A percentile compares a stretch with the other conserved stretches of the same genome.
Conservation (phyloP, 2,113 vertebrate species). For the Halcyon senegalensis region DNA sequence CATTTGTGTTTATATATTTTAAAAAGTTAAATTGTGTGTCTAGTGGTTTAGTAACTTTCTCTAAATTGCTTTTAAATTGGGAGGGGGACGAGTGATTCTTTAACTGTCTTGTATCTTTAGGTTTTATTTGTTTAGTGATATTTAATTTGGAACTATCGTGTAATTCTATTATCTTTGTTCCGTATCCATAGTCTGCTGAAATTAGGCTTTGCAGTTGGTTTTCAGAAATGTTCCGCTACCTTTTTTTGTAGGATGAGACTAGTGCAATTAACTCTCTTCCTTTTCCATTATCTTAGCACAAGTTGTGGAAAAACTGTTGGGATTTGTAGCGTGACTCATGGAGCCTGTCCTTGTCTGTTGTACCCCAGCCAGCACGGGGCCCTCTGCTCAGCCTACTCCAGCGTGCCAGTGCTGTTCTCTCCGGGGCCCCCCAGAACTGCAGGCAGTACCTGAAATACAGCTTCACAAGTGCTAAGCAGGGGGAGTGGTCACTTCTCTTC, state of each 20-base stretch:
- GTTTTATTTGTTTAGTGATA: slow-evolving; percentile 2
- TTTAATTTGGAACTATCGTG: neutral
- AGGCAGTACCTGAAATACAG: accelerated
- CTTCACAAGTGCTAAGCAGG: neutral
- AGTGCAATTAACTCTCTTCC: neutral
- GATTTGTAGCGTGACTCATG: neutral
- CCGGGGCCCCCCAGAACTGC: neutral
- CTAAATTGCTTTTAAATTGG: slow-evolving; percentile 18
- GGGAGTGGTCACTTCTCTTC: neutral
- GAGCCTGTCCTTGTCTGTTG: accelerated
- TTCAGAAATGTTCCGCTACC: neutral
- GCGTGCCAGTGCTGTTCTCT: neutral
- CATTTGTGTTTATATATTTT: neutral
- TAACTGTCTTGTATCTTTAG: neutral
- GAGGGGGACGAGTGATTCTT: neutral
- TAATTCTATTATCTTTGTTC: slow-evolving; percentile 31
- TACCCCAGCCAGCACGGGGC: accelerated
- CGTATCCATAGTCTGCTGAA: neutral
- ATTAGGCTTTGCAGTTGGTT: neutral
- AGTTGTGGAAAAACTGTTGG: neutral
- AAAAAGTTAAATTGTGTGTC: neutral
- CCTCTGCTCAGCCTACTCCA: neutral
- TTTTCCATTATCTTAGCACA: neutral
- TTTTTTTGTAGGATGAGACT: neutral
- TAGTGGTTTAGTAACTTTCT: neutral